These are phyloP conservation scores for Ectobius pallidus DNA, from an alignment of 2,888 invertebrate genomes.

Conservation along the genomic window DNA sequence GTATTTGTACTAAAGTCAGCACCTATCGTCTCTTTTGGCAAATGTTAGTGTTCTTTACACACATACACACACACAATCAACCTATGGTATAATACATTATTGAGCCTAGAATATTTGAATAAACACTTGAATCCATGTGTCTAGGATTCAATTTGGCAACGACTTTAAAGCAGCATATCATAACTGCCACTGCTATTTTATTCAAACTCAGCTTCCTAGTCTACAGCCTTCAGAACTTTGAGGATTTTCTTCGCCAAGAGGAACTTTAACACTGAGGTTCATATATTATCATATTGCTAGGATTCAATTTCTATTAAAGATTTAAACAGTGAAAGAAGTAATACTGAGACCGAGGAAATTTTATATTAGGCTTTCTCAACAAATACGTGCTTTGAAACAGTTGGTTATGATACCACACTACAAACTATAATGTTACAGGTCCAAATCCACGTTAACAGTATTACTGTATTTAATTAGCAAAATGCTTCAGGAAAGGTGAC, in stretches of 20 bases:
- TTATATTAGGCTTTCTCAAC: no score
- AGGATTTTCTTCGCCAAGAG: not conserved
- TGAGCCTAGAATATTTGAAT: not conserved
- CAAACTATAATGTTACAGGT: no score
- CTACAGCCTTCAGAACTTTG: not conserved
- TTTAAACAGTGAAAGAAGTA: not conserved
- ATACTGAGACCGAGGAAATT: not conserved
- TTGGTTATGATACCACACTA: no score
- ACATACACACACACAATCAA: conserved; percentile 20
- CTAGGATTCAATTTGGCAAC: conserved; percentile 7
- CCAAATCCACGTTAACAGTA: no score
- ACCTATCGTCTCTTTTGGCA: conserved; percentile 30
- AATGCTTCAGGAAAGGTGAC: no score
- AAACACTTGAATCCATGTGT: not conserved
- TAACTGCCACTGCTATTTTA: not conserved
- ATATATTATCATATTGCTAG: not conserved
- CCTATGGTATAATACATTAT: not conserved
- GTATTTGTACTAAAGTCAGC: conserved; percentile 34
- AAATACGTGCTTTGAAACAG: no score
- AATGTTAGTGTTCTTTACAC: conserved; percentile 13
- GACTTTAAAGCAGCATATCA: not conserved
- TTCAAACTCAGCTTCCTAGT: not conserved
- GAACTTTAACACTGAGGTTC: not conserved
- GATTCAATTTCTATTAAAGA: not conserved
- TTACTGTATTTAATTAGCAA: no score